Percentiles rank a stretch among this genome's conserved stretches.
phyloP scores from a whole-genome alignment of 2,797 vertebrate species.

The Tauraco hartlaubi region DNA sequence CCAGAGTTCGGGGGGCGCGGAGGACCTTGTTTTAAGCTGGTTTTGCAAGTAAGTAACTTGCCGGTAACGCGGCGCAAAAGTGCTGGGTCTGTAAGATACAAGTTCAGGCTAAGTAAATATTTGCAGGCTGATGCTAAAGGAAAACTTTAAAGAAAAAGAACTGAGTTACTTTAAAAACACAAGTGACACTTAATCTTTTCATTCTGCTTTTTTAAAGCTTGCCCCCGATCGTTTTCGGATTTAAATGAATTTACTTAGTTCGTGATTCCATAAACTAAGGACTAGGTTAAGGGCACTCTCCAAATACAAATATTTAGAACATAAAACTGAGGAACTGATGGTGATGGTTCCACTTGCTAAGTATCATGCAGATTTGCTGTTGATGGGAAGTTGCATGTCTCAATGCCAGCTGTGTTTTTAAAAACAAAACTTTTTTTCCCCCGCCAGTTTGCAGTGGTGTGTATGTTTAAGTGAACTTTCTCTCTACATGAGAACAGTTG shows the following conservation, averaged over 20 bases:
- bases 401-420: background rate
- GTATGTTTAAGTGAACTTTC: background rate
- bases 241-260: background rate
- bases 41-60: background rate
- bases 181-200: background rate
- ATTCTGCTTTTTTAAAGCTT: background rate
- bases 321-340: background rate
- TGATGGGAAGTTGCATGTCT: background rate
- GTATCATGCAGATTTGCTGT: background rate
- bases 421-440: background rate
- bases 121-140: background rate
- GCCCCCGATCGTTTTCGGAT: background rate
- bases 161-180: background rate
- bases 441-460: background rate
- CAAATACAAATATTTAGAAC: background rate
- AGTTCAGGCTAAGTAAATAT: background rate
- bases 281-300: background rate
- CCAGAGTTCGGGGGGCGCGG: background rate
- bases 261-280: background rate
- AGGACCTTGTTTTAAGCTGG: background rate
- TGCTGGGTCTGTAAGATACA: background rate
- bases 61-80: background rate
- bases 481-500: background rate
- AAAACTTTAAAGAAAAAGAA: slow-evolving; percentile 23
- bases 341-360: background rate